phyloP scores from a whole-genome alignment of 64 coral and sea anemone genomes.

The Dendronephthya gigantea region DNA sequence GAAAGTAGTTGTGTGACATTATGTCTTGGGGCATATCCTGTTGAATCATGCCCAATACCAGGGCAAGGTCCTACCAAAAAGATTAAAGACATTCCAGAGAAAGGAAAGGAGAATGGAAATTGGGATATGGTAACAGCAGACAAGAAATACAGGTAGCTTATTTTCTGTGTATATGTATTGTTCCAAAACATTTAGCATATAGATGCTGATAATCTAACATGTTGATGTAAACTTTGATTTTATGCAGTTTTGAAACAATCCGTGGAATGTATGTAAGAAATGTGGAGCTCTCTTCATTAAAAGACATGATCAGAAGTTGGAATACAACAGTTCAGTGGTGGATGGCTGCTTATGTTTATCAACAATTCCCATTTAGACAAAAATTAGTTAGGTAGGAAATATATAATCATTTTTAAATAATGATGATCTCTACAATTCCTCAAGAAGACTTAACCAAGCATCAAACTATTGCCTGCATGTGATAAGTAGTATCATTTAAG shows the following conservation, averaged over 20 bases:
- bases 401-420: neutral
- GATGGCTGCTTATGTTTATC: conserved; percentile 20
- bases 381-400: neutral
- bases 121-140: neutral
- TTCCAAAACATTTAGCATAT: no score
- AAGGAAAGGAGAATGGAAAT: neutral
- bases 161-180: neutral
- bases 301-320: neutral
- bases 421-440: neutral
- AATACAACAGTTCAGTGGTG: neutral
- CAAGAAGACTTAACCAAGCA: neutral
- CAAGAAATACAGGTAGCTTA: conserved; percentile 7
- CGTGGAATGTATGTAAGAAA: conserved; percentile 16
- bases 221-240: no score
- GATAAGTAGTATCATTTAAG: no score
- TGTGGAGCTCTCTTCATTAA: neutral
- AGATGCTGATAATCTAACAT: no score
- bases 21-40: conserved; percentile 9
- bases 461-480: no score
- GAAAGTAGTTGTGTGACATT: conserved; percentile 22
- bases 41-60: neutral
- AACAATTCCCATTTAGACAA: neutral
- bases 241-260: neutral
- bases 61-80: neutral
- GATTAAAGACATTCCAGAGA: neutral